Evolutionary conservation across 2,888 invertebrate genomes (phyloP).

Genomic region (Harmothoe impar): DNA sequence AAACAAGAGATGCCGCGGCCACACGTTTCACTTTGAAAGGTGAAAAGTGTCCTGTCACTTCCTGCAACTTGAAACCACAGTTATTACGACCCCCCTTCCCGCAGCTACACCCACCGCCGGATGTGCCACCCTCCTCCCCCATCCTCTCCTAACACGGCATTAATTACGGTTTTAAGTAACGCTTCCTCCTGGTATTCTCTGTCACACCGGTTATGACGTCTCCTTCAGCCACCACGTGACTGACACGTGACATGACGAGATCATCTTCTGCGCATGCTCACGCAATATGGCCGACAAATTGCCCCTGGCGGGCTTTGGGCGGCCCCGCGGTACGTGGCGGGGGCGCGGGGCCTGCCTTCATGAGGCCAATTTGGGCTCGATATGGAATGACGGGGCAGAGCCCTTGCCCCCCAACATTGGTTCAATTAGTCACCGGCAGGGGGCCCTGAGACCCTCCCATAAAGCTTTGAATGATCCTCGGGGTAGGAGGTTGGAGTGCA

Average conservation of each 20-base stretch:
- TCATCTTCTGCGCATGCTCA: slow-evolving; percentile 55
- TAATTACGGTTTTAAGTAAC: slow-evolving; percentile 57
- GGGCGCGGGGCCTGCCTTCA: slow-evolving; percentile 11
- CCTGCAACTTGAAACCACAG: slow-evolving; percentile 33
- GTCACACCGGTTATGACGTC: slow-evolving; percentile 36
- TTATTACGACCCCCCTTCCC: not conserved
- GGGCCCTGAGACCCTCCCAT: slow-evolving; percentile 39
- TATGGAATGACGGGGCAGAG: slow-evolving; percentile 35
- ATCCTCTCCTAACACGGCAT: not conserved
- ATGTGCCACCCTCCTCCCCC: no score
- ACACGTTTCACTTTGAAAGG: slow-evolving; percentile 18
- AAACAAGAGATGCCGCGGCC: not conserved
- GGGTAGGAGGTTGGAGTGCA: not conserved
- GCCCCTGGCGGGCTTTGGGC: slow-evolving; percentile 21
- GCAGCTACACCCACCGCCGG: no score
- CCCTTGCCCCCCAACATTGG: slow-evolving; percentile 48
- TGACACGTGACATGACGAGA: slow-evolving; percentile 46
- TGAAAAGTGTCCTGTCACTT: slow-evolving; percentile 40
- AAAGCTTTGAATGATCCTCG: slow-evolving; percentile 47
- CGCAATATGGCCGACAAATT: slow-evolving; percentile 52
- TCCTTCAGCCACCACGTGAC: slow-evolving; percentile 16
- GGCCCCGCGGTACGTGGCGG: not conserved
- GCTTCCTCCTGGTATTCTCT: slow-evolving; percentile 33
- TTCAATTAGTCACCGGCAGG: slow-evolving; percentile 50
- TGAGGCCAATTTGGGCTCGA: slow-evolving; percentile 48